Conservation (phyloP, 2,113 vertebrate genomes). For the Tupaia tana region DNA sequence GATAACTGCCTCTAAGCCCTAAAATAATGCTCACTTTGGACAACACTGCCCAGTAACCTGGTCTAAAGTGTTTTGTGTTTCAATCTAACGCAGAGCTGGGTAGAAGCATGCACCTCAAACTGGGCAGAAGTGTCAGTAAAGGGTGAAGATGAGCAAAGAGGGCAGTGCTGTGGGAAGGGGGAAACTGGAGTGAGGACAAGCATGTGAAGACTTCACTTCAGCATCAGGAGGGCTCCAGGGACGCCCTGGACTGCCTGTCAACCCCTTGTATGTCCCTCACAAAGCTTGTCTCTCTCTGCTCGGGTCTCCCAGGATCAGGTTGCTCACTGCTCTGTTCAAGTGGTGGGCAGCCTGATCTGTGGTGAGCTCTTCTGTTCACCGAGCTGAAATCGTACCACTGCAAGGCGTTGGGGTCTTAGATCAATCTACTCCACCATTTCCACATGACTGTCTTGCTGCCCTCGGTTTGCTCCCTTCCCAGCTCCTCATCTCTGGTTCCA, state of each 20-base stretch:
- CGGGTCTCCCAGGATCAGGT: background rate
- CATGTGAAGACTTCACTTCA: background rate
- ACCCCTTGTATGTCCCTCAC: background rate
- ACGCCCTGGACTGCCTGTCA: background rate
- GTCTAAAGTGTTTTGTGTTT: background rate
- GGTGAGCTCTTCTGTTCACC: background rate
- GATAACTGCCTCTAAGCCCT: background rate
- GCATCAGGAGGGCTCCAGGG: background rate
- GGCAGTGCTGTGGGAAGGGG: background rate
- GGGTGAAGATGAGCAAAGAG: background rate
- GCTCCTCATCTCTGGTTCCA: background rate
- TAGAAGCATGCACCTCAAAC: background rate
- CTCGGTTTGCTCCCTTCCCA: background rate
- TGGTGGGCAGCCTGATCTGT: background rate
- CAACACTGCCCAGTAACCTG: background rate
- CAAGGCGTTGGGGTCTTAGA: background rate
- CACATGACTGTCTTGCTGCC: background rate
- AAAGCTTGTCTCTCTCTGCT: background rate
- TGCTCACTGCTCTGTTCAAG: background rate
- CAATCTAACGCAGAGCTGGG: background rate
- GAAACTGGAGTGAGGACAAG: background rate
- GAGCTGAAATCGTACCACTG: background rate
- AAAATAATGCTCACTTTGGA: background rate
- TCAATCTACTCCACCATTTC: background rate
- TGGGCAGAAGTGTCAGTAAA: background rate